Evolutionary conservation across 1,140 invertebrate species (phyloP), one percentile per base, ranked within the genome.

Genomic region (Leptestheria dahalacensis): DNA sequence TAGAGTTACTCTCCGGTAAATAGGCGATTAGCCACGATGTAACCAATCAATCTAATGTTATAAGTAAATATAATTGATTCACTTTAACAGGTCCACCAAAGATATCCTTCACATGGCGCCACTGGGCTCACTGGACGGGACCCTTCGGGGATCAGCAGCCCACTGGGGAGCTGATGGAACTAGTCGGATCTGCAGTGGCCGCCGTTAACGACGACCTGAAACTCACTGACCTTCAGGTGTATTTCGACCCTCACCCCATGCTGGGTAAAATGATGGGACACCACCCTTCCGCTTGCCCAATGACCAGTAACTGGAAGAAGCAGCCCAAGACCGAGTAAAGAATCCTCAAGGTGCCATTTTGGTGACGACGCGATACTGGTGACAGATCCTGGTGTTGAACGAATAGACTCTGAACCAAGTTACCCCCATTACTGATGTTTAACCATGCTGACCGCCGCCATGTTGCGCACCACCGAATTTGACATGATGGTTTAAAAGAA

Each of bases 51-150:
- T 51, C 12, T 24, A 51, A 51, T 51, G 49, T 25, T 24, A 21
- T 0, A 11, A 24, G 23, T 51, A 15, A 51, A 49, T 20, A 49
- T 12, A n/a, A n/a, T n/a, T n/a, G n/a, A n/a, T n/a, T n/a, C n/a
- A n/a, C 33, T 41, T 21, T 4, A 15, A 10, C 20, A 55, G 53
- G 53, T 20, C 53, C 53, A 26, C 53, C 53, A n/a, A 55, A 55
- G 53, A 28, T 55, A 20, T 55, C 53, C 12, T 55, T 55, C 20
- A 55, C 53, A 20, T 55, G 53, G 53, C 28, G 53, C 21, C 53
- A 55, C 28, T 55, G 53, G 53, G 21, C 53, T 55, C 53, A 55
- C 15, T 55, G 53, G 53, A 55, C 53, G 21, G 53, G 53, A 9
- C 53, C 53, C 33, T 55, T 29, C 21, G 18, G 28, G 6, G 21